A percentile compares a stretch with the other conserved stretches of the same genome.
phyloP scores from a whole-genome alignment of 2,888 invertebrate genomes.

The Dilophus febrilis region DNA sequence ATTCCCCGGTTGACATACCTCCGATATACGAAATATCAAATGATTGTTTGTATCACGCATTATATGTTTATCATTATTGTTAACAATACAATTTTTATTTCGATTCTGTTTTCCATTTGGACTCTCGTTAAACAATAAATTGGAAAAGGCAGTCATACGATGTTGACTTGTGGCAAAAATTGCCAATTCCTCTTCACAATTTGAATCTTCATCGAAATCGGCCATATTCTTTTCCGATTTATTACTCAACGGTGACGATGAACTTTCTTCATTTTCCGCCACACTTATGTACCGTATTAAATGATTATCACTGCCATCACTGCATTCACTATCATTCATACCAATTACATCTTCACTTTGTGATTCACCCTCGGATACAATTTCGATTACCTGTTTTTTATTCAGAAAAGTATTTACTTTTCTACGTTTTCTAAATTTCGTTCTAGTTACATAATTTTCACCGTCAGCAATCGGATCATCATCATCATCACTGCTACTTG shows the following conservation, averaged over 20 bases:
- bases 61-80: neutral
- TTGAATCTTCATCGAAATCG: constrained; percentile 78
- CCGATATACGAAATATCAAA: constrained; percentile 28
- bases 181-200: constrained; percentile 69
- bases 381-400: constrained; percentile 33
- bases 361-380: constrained; percentile 43
- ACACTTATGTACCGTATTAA: constrained; percentile 33
- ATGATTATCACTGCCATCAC: constrained; percentile 26
- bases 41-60: constrained; percentile 13
- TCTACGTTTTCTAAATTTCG: constrained; percentile 21
- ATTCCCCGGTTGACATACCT: constrained; percentile 80
- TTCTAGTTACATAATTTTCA: neutral
- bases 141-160: neutral
- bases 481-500: constrained; percentile 3
- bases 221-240: constrained; percentile 91
- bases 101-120: constrained; percentile 14
- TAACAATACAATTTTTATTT: constrained; percentile 9
- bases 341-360: constrained; percentile 31
- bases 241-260: constrained; percentile 81
- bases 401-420: constrained; percentile 31
- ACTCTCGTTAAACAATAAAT: neutral
- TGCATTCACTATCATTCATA: constrained; percentile 27
- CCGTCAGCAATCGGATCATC: neutral
- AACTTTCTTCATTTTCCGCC: constrained; percentile 67
- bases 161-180: constrained; percentile 51